A percentile compares a stretch with the other conserved stretches of the same genome.
phyloP scores from a whole-genome alignment of 2,113 vertebrate genomes.

The Rattus rattus region DNA sequence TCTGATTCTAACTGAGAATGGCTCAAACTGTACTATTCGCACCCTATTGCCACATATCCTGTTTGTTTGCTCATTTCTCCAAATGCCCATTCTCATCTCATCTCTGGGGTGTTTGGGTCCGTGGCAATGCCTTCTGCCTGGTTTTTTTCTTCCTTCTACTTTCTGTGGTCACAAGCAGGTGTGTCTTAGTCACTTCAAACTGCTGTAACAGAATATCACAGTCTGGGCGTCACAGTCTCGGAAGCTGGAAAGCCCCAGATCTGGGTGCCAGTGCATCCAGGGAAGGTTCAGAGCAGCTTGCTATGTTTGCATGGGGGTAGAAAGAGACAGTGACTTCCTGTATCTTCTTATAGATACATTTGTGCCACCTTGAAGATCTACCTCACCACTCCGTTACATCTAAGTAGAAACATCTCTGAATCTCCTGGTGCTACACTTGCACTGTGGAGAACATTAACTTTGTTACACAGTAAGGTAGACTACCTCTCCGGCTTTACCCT shows the following conservation, averaged over 20 bases:
- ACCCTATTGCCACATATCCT: too few species aligned
- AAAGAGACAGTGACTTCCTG: not conserved
- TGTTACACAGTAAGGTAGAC: not conserved
- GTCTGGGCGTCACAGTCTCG: not conserved
- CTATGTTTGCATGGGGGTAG: not conserved
- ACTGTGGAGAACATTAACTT: too few species aligned
- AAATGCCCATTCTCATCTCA: not conserved
- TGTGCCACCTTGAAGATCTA: too few species aligned
- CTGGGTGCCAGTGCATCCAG: not conserved
- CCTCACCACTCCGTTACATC: not conserved
- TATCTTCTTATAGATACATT: not conserved
- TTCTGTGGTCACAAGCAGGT: not conserved
- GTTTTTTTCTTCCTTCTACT: not conserved
- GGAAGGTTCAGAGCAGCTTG: not conserved
- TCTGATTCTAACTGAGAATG: not conserved
- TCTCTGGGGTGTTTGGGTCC: not conserved
- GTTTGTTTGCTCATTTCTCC: not conserved
- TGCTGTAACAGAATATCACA: too few species aligned
- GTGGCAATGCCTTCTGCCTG: not conserved
- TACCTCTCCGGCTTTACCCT: not conserved
- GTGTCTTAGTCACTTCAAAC: not conserved
- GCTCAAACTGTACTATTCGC: not conserved
- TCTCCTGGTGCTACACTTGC: accelerated
- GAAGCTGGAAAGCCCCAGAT: not conserved
- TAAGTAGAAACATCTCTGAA: not conserved